Evolutionary conservation across 2,113 vertebrate species (phyloP).

Genomic region (Corydoras maculifer): DNA sequence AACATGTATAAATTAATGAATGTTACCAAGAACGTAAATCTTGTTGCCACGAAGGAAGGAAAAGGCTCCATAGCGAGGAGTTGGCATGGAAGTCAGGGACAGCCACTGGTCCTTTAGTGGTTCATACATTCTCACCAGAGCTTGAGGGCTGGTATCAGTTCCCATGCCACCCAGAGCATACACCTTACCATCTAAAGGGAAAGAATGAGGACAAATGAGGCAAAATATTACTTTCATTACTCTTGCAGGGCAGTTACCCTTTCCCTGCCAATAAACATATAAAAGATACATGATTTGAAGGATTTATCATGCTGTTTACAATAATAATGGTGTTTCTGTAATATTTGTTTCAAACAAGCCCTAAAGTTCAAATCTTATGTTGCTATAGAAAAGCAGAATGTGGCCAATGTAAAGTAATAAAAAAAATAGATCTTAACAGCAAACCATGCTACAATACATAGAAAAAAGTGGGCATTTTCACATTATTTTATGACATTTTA

Average conservation of each 20-base stretch:
- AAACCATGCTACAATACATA: no score
- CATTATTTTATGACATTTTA: no score
- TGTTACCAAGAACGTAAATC: conserved; percentile 82
- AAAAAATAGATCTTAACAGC: no score
- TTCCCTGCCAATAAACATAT: conserved; percentile 22
- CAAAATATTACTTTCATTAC: conserved; percentile 1
- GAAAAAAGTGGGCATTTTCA: no score
- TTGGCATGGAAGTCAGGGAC: conserved; percentile 85
- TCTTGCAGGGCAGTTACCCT: not conserved
- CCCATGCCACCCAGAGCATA: conserved; percentile 93
- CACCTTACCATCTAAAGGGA: conserved; percentile 77
- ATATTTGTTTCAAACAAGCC: conserved; percentile 7
- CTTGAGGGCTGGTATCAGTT: conserved; percentile 83
- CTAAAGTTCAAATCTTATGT: no score
- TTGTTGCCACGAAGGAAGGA: conserved; percentile 83
- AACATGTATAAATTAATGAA: not conserved
- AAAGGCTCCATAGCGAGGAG: conserved; percentile 86
- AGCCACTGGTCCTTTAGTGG: conserved; percentile 84
- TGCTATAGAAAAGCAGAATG: no score
- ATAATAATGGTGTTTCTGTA: not conserved
- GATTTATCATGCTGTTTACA: conserved; percentile 7
- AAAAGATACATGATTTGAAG: conserved; percentile 23
- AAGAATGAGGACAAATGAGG: conserved; percentile 41
- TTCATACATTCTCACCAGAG: conserved; percentile 84
- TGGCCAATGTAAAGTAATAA: no score